These are phyloP conservation scores for Priocnemis perturbator DNA, from an alignment of 2,888 invertebrate genomes.

Conservation along the genomic window DNA sequence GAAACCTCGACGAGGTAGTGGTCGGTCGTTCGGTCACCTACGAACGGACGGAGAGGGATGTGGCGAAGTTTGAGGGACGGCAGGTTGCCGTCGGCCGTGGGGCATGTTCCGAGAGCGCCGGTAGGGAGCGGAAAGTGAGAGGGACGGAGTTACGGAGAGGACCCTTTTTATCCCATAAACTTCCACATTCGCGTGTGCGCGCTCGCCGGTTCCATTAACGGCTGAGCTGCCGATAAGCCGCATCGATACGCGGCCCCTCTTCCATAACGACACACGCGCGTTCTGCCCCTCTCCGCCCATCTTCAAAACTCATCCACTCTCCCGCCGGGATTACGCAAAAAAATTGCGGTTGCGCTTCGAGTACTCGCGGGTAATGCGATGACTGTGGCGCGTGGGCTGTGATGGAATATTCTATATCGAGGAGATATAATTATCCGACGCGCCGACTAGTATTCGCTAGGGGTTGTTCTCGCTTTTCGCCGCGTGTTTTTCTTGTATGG, in stretches of 20 bases:
- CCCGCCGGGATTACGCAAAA: slow-evolving; percentile 2
- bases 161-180: slow-evolving; percentile 59
- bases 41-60: background rate
- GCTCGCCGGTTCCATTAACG: slow-evolving; percentile 62
- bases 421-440: no score
- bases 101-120: background rate
- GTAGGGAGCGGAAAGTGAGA: slow-evolving; percentile 23
- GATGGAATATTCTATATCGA: no score
- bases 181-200: slow-evolving; percentile 51
- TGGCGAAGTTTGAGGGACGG: no score
- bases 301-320: background rate
- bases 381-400: no score
- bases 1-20: slow-evolving; percentile 10
- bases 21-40: slow-evolving; percentile 5
- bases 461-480: no score
- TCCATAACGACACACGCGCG: background rate
- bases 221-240: slow-evolving; percentile 67
- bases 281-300: background rate
- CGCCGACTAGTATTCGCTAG: no score
- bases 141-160: slow-evolving; percentile 14
- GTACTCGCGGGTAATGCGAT: no score
- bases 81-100: background rate
- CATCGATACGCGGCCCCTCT: slow-evolving; percentile 58
- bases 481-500: no score
- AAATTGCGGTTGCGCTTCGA: no score